phyloP scores from a whole-genome alignment of 2,888 invertebrate species.

The Flabesymbios commensalis region DNA sequence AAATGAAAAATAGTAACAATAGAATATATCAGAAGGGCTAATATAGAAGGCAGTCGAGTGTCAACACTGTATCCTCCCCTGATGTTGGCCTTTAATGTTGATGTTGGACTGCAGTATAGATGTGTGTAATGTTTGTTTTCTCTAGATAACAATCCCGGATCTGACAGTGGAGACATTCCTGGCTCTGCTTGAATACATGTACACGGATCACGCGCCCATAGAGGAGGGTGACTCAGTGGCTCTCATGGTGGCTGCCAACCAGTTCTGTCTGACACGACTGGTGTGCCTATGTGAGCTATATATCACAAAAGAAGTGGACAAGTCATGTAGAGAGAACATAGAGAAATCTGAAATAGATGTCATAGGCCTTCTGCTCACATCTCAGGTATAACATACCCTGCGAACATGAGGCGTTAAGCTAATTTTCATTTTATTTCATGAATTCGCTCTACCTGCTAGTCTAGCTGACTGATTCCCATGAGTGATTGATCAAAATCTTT shows the following conservation, averaged over 20 bases:
- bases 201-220: slow-evolving; percentile 55
- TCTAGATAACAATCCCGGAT: slow-evolving; percentile 41
- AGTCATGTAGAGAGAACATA: slow-evolving; percentile 41
- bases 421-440: no score
- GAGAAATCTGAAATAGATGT: slow-evolving; percentile 53
- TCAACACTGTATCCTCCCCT: no score
- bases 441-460: no score
- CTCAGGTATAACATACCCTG: no score
- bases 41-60: no score
- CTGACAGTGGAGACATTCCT: slow-evolving; percentile 43
- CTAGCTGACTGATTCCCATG: no score
- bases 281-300: slow-evolving; percentile 55
- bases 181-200: slow-evolving; percentile 52
- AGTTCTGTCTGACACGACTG: slow-evolving; percentile 46
- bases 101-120: not conserved
- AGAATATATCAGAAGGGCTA: no score
- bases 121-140: slow-evolving; percentile 12
- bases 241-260: slow-evolving; percentile 48
- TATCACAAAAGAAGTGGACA: slow-evolving; percentile 53
- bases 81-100: no score
- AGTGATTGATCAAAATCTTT: no score
- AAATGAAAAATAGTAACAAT: no score
- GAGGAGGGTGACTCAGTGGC: slow-evolving; percentile 49
- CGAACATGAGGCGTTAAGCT: no score
- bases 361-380: slow-evolving; percentile 45